Base-by-base conservation (phyloP, 2,113 vertebrate species). In the Nycticebus coucang region DNA sequence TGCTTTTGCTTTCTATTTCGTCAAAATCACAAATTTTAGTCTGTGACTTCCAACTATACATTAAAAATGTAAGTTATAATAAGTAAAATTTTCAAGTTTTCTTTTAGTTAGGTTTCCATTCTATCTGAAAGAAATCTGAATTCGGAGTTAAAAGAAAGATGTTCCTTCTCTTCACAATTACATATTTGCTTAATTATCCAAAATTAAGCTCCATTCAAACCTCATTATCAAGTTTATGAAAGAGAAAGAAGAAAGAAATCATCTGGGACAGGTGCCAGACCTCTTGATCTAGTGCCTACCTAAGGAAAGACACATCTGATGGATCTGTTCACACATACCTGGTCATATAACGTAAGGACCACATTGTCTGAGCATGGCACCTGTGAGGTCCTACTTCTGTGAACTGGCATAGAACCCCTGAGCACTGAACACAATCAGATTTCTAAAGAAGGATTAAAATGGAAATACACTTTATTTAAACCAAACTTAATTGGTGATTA, bases 401-500 rank as follows among this genome's bases (percentile, higher is more conserved):
- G 75, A 93, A 68, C 66, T 66, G 59, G 59, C 83, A 81, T 15
- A 59, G 59, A 45, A 35, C 75, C 18, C 68, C 80, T 45, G 57
- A 64, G 82, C 60, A 86, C 91, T 96, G 87, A 89, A 89, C 62
- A 77, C 28, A 93, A 69, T 35, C 75, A 55, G n/a, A 37, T 50
- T 93, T 71, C 80, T 83, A 94, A 94, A 88, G 71, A 28, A 84
- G 45, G 28, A 37, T 93, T 71, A 91, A 92, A 87, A 82, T 50
- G 71, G 35, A 87, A 97, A 87, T 6, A 83, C 15, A 24, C 60
- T 90, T 90, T 84, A 78, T 81, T 64, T 84, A n/a, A 93, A 84
- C 41, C 62, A 64, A 59, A 30, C 69, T 95, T 87, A 88, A 94
- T 82, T 59, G 94, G 79, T 37, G 71, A 79, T 91, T 97, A 88